phyloP scores from a whole-genome alignment of 2,888 invertebrate genomes.

The Sabatieria punctata region DNA sequence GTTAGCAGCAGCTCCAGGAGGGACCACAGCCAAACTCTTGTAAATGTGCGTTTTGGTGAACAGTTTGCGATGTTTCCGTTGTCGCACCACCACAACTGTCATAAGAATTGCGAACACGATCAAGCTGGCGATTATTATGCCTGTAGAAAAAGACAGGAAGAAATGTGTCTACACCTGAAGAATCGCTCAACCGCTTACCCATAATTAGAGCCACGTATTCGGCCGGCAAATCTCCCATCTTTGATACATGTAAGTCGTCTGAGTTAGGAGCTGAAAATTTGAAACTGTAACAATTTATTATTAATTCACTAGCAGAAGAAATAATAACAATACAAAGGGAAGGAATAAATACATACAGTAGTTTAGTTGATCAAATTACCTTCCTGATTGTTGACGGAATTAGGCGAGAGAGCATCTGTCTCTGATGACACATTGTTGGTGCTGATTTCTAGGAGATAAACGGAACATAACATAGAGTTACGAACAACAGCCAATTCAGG shows the following conservation, averaged over 20 bases:
- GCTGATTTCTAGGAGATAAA: too few relatives aligned
- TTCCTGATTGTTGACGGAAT: too few relatives aligned
- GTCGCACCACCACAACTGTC: neutral
- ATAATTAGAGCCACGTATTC: slow-evolving; percentile 6
- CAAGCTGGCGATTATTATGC: slow-evolving; percentile 2
- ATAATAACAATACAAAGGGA: too few relatives aligned
- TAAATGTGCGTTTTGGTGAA: neutral
- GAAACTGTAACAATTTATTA: too few relatives aligned
- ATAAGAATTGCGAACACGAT: neutral
- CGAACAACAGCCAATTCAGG: too few relatives aligned
- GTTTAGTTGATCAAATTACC: too few relatives aligned
- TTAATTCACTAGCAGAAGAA: too few relatives aligned
- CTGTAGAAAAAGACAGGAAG: slow-evolving; percentile 2
- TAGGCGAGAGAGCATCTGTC: too few relatives aligned
- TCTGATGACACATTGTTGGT: too few relatives aligned
- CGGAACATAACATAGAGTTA: too few relatives aligned
- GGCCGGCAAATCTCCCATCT: neutral
- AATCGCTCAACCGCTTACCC: neutral
- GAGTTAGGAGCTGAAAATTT: neutral
- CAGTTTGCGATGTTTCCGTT: neutral
- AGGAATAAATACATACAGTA: too few relatives aligned
- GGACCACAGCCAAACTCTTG: neutral
- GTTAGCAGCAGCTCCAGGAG: neutral
- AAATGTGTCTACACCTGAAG: neutral
- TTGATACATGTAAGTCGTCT: neutral